Evolutionary conservation across 2,113 vertebrate genomes (phyloP), one percentile per base, ranked within the genome.

Genomic region (Phrynocephalus versicolor): DNA sequence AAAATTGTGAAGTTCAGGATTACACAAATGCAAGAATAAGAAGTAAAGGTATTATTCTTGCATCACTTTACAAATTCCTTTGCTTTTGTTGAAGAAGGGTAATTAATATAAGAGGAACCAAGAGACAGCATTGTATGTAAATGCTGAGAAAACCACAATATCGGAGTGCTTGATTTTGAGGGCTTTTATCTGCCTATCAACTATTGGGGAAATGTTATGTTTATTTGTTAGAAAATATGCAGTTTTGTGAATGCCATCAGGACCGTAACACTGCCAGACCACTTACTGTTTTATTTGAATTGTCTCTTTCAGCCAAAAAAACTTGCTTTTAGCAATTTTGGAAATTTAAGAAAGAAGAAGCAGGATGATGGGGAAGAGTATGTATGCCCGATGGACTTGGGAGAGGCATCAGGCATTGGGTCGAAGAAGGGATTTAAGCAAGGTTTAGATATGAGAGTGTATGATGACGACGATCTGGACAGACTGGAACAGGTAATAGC

Each of bases 351-450:
- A 86, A 99, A 98, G 95, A 99, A 98, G 91, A 98, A 96, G 89
- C 98, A 98, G 83, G 98, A 99, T 39, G 99, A 99, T 23, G 97
- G 85, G 3, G 98, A 99, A 87, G 98, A 99, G 91, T 99, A 99
- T 2, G 97, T 99, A 55, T 99, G 99, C 93, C 98, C 99, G 0
- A 99, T 99, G 99, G 99, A 99, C 57, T 91, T 99, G 92, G 98
- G 98, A 14, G 97, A 97, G 94, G 96, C 95, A 1, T 96, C 97
- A 87, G 98, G 97, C 87, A 95, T 95, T 57, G 95, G 96, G 57
- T 97, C 97, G 0, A 98, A 98, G 92, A 98, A 98, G 89, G 97
- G 97, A 3, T 97, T 96, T 35, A 96, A 95, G 65, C 37, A 96
- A 67, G 96, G 96, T 35, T 81, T 97, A 93, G 98, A 99, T 90